Evolutionary conservation across 1,140 invertebrate genomes (phyloP).

Genomic region (Metopolophium dirhodum): DNA sequence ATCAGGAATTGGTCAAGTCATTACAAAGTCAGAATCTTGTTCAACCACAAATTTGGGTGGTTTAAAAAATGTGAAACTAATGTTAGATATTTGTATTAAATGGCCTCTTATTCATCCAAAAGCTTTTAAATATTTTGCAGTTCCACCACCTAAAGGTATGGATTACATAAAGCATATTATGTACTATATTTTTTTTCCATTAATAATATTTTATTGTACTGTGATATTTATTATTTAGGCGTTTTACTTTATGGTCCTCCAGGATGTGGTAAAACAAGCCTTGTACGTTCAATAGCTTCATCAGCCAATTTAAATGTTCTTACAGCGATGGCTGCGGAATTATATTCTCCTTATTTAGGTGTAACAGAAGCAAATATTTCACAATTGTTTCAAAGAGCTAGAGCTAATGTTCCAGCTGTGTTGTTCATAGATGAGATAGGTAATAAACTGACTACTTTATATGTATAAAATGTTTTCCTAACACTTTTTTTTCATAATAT

Average conservation of each 20-base stretch:
- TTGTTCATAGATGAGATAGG: slow-evolving; percentile 81
- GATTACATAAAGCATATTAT: not conserved
- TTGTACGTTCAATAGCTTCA: slow-evolving; percentile 72
- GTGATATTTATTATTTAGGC: slow-evolving; percentile 63
- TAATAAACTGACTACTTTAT: slow-evolving; percentile 59
- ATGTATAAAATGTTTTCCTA: not conserved
- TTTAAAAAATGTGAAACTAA: slow-evolving; percentile 69
- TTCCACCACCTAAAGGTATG: slow-evolving; percentile 68
- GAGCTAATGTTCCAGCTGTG: slow-evolving; percentile 72
- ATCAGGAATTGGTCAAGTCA: slow-evolving; percentile 66
- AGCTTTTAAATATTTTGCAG: slow-evolving; percentile 68
- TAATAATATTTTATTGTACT: slow-evolving; percentile 29
- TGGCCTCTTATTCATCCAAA: slow-evolving; percentile 72
- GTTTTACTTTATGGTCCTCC: slow-evolving; percentile 78
- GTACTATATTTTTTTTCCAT: not conserved
- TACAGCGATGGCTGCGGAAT: slow-evolving; percentile 70
- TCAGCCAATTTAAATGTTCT: slow-evolving; percentile 71
- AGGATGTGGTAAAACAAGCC: slow-evolving; percentile 77
- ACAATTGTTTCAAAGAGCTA: slow-evolving; percentile 72
- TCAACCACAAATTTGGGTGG: slow-evolving; percentile 73
- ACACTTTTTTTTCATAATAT: not conserved
- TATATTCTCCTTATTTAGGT: slow-evolving; percentile 74
- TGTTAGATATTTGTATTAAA: slow-evolving; percentile 70
- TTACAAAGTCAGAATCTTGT: slow-evolving; percentile 25
- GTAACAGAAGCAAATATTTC: slow-evolving; percentile 70